A percentile compares a stretch with the other conserved stretches of the same genome.
Evolutionary conservation across 2,797 vertebrate genomes (phyloP).

Genomic region (Sylvia borin): DNA sequence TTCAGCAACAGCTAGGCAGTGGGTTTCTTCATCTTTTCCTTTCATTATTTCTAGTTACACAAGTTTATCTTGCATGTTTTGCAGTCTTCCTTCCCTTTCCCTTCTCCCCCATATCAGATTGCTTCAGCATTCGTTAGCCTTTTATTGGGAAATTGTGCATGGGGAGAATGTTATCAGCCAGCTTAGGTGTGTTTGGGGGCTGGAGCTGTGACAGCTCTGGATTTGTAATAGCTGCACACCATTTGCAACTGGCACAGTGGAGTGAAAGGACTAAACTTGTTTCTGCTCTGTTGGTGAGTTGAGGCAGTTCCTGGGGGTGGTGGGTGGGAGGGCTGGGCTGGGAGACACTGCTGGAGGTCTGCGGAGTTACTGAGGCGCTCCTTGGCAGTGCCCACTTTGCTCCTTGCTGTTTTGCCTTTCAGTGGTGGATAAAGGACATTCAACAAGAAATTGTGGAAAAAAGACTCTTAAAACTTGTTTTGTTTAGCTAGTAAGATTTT

Average conservation of each 20-base stretch:
- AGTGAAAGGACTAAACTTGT: background rate
- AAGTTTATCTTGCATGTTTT: background rate
- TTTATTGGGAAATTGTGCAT: accelerated
- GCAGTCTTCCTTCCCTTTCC: background rate
- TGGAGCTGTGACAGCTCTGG: background rate
- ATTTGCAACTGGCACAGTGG: background rate
- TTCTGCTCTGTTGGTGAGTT: background rate
- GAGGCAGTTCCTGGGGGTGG: background rate
- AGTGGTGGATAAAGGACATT: background rate
- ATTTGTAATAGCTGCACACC: background rate
- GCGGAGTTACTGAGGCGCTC: background rate
- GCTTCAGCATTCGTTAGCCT: background rate
- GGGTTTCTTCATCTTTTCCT: conserved; percentile 10
- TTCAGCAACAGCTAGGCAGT: background rate
- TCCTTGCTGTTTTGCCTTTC: background rate
- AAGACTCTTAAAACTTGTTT: background rate
- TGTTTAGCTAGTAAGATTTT: background rate
- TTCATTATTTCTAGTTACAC: background rate
- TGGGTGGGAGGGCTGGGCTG: background rate
- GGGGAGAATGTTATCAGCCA: background rate
- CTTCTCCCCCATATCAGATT: accelerated
- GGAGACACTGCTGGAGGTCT: background rate
- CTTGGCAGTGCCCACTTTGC: background rate
- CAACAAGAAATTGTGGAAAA: background rate
- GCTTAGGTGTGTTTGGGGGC: background rate